Base-by-base conservation (phyloP, 2,888 invertebrate species). In the Rutpela maculata region DNA sequence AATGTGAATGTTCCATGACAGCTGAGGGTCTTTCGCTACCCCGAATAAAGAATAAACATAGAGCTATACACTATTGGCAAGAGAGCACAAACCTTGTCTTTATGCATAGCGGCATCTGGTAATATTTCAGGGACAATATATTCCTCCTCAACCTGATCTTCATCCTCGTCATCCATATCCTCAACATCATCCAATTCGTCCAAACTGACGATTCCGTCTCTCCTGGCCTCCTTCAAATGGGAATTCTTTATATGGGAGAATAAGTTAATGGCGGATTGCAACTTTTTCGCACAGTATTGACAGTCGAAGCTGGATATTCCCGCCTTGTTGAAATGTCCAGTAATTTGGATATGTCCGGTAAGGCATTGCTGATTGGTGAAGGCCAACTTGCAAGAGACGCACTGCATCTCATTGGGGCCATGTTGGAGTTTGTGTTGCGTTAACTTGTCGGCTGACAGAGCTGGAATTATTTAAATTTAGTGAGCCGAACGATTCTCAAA, bases 201-300 rank as follows among this genome's bases (percentile, higher is more conserved):
- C 81, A 89, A 78, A 80, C 88, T 88, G n/a, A 94, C 92, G 17
- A 94, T 92, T 12, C 94, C 94, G 89, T 95, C 94, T 82, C 90
- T 90, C 68, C 91, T 90, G 0, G 94, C 94, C 81, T 93, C 92
- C 72, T 91, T 91, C 86, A 92, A 93, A 85, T 95, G 95, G 84
- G 91, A 89, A 17, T 91, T 90, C 87, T 93, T 93, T 84, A 95
- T 91, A 86, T 96, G 96, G 4, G 93, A 92, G 89, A 95, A 95
- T 55, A 96, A 90, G 87, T 94, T 94, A 26, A 92, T 90, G 80
- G 94, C 93, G 35, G 95, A 92, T 31, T 93, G 92, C 87, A 95
- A 96, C 76, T 92, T 91, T 87, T 94, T 95, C 74, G 93, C 92
- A 87, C 97, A 97, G 86, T 95, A 95, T 68, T 94, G 93, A 88